Conservation (phyloP, 2,113 vertebrate genomes). For the Lasiurus borealis region DNA sequence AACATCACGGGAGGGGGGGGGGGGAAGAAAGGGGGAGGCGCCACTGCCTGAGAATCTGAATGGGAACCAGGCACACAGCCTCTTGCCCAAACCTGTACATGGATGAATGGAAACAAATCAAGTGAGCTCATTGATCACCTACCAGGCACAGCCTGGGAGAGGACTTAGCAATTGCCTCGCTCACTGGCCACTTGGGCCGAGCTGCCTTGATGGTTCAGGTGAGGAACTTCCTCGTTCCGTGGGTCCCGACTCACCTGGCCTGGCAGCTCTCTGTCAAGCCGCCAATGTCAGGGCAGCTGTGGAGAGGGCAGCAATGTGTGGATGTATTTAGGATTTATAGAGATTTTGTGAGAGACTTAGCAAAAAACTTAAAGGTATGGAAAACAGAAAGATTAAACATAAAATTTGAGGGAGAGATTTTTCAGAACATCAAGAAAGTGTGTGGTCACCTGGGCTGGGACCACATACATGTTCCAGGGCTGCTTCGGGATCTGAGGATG, state of each 20-base stretch:
- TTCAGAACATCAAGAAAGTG: not conserved
- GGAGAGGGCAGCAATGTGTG: not conserved
- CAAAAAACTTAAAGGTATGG: not conserved
- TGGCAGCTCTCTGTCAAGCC: rapidly evolving
- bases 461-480: not conserved
- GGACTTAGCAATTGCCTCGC: not conserved
- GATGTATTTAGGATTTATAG: not conserved
- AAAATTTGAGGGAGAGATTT: not conserved
- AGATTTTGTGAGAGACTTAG: not conserved
- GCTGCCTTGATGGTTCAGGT: not conserved
- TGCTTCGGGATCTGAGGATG: rapidly evolving
- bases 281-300: not conserved
- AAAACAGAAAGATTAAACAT: not conserved
- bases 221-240: not conserved
- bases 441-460: not conserved
- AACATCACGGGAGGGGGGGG: too few species aligned
- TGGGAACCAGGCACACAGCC: not conserved
- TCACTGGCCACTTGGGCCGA: not conserved
- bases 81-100: not conserved
- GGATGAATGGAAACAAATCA: not conserved
- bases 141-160: not conserved
- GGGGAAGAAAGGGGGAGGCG: too few species aligned
- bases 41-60: not conserved
- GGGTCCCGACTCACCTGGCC: rapidly evolving
- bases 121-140: not conserved